A percentile compares a stretch with the other conserved stretches of the same genome.
Evolutionary conservation across 2,113 vertebrate genomes (phyloP).

Genomic region (Dermatemys mawii): DNA sequence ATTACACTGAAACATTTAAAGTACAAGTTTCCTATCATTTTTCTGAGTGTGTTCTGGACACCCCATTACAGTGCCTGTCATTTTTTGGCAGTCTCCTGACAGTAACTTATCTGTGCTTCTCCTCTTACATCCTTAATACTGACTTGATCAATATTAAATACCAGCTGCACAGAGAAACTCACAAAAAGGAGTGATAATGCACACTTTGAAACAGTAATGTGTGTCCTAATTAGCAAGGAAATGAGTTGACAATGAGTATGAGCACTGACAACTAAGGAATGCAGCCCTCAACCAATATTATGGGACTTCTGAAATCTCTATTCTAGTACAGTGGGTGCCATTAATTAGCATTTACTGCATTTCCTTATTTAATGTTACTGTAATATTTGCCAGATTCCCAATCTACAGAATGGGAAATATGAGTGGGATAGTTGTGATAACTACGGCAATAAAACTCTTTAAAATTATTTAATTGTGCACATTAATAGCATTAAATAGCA

Average conservation of each 20-base stretch:
- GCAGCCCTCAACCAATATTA: background rate
- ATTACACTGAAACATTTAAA: constrained; percentile 12
- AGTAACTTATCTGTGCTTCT: constrained; percentile 11
- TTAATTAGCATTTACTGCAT: no score
- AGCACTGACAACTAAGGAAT: background rate
- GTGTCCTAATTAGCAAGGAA: background rate
- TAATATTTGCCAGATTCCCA: no score
- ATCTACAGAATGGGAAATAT: no score
- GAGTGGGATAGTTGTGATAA: no score
- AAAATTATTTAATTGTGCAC: no score
- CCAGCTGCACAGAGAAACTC: background rate
- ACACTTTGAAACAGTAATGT: background rate
- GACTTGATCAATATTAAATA: constrained; percentile 28
- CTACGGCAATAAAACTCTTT: no score
- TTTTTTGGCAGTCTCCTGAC: constrained; percentile 52
- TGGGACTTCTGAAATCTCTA: background rate
- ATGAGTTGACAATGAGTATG: background rate
- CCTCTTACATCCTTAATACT: constrained; percentile 47
- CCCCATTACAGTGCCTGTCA: constrained; percentile 31
- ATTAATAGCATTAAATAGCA: no score
- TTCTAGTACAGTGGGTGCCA: background rate
- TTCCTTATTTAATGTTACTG: no score
- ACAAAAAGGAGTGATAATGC: background rate
- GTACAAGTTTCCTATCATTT: background rate
- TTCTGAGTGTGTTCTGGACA: constrained; percentile 29